phyloP scores from a whole-genome alignment of 2,888 invertebrate genomes.

The Chymomyza amoena region DNA sequence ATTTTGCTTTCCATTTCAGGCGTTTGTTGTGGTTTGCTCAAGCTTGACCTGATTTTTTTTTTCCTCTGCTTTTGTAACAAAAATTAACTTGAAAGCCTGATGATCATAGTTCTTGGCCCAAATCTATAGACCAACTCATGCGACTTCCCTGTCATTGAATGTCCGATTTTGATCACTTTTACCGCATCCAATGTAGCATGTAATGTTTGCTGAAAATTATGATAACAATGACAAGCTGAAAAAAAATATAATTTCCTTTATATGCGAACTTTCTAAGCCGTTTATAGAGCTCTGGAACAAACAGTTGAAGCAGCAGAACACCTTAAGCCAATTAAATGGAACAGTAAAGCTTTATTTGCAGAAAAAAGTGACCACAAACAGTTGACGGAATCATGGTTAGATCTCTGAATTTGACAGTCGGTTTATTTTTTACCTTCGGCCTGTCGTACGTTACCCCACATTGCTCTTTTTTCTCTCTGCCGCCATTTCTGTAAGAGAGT shows the following conservation, averaged over 20 bases:
- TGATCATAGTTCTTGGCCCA: constrained; percentile 4
- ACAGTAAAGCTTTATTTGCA: neutral
- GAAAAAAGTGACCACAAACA: no score
- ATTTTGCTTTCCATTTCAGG: constrained; percentile 67
- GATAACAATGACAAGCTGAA: neutral
- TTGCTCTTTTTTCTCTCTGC: no score
- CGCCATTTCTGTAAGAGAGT: no score
- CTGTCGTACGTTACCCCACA: no score
- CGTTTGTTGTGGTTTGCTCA: constrained; percentile 27
- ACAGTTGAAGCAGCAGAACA: neutral
- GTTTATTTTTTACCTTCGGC: no score
- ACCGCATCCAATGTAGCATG: constrained; percentile 18
- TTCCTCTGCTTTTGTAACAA: constrained; percentile 6
- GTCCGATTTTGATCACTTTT: constrained; percentile 18
- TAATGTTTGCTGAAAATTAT: constrained; percentile 3
- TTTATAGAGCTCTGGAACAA: neutral
- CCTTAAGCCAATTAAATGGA: neutral
- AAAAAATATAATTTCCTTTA: neutral
- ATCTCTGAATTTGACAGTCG: no score
- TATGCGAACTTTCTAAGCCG: neutral
- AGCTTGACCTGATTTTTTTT: constrained; percentile 51
- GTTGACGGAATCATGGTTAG: no score
- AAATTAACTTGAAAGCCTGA: constrained; percentile 13
- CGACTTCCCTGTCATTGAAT: neutral
- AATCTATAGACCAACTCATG: constrained; percentile 24